Conservation (phyloP, 2,797 vertebrate species). For the Rousettus madagascariensis region DNA sequence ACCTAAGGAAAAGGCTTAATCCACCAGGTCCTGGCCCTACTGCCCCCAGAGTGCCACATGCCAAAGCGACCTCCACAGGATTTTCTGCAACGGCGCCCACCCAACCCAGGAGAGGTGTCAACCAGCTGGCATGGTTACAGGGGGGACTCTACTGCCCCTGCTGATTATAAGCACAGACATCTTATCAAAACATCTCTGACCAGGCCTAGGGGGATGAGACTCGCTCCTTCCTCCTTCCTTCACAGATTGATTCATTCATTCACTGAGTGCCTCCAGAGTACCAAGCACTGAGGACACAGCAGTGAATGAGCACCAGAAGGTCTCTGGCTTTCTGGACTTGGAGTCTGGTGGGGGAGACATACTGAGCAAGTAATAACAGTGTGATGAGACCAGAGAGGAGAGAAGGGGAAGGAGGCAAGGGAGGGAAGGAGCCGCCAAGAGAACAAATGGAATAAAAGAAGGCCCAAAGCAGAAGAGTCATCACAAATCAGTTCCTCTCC, state of each 20-base stretch:
- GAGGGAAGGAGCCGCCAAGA: neutral
- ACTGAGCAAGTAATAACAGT: neutral
- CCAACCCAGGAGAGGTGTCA: neutral
- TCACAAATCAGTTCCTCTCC: neutral
- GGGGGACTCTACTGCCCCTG: neutral
- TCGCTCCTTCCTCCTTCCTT: neutral
- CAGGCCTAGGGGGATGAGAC: too few species aligned
- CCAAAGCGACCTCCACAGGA: neutral
- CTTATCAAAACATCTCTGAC: neutral
- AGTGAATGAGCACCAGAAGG: neutral
- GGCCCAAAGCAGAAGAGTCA: neutral
- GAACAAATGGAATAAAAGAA: neutral
- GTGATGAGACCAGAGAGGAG: neutral
- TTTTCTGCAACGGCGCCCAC: neutral
- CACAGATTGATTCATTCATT: neutral
- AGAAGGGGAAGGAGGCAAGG: neutral
- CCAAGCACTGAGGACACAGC: neutral
- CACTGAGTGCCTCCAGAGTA: neutral
- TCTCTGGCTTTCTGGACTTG: neutral
- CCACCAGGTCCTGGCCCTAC: neutral
- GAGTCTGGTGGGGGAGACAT: neutral
- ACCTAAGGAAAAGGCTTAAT: neutral
- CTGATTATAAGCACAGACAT: neutral
- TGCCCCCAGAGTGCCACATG: neutral
- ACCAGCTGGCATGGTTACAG: neutral